Evolutionary conservation across 2,113 vertebrate species (phyloP), one percentile per base, ranked within the genome.

Genomic region (Prunella himalayana): DNA sequence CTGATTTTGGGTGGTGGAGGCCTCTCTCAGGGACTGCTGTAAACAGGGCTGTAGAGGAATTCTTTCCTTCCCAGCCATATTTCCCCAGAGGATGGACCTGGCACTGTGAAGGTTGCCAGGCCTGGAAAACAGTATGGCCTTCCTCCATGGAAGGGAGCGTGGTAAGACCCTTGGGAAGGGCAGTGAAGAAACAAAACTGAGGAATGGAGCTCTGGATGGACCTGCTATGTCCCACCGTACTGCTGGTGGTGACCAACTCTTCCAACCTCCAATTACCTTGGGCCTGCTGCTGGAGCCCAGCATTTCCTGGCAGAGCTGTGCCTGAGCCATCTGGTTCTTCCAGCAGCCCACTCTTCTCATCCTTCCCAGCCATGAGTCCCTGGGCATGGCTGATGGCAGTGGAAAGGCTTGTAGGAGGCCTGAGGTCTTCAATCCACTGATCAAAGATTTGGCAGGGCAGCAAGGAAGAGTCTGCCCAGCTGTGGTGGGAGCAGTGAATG

Each of bases 191-290:
- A 41, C 33, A 79, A 53, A 79, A 59, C 7, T 15, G 41, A 33
- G 5, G 1, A 24, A 28, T 17, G 3, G 25, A 30, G 45, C 1
- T 75, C 31, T 78, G n/a, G 19, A 57, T 33, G 23, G 63, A 68
- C 23, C 23, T 64, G 20, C 47, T 45, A 11, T n/a, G 21, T 39
- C 7, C 14, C 6, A 4, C 17, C 0, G 0, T 63, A 33, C 25
- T 17, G 53, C 47, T 83, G 47, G 21, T 42, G 33, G 6, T 3
- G 2, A 47, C 37, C 9, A 16, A 16, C 33, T 70, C 47, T 81
- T 69, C 59, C 25, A 16, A 37, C 10, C 47, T 66, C 22, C 1
- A 1, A 0, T 68, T 45, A 39, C 39, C 15, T 56, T 0, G 0
- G 14, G 6, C 21, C 64, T 78, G 59, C 42, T 53, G 39, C 44